Conservation (phyloP, 2,797 vertebrate species). For the Nothura maculosa region DNA sequence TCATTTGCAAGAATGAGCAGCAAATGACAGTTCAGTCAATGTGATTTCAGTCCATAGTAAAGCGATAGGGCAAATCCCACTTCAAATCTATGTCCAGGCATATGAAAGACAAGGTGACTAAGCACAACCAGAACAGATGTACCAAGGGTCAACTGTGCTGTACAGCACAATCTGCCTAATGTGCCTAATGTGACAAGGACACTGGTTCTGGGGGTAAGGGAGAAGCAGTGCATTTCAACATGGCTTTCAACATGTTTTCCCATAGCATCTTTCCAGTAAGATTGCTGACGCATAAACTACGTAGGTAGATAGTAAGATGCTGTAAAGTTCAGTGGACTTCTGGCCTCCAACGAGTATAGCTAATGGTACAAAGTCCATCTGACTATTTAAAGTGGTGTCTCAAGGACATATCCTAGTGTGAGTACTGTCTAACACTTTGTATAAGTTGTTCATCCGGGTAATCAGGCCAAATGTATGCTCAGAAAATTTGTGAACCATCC, state of each 20-base stretch:
- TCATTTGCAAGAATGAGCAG: background rate
- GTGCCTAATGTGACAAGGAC: background rate
- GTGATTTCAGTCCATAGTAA: no score
- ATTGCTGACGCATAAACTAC: background rate
- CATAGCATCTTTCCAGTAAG: background rate
- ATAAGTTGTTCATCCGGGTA: background rate
- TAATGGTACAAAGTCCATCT: background rate
- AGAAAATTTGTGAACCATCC: background rate
- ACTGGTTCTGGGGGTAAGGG: accelerated
- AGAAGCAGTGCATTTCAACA: background rate
- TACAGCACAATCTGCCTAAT: background rate
- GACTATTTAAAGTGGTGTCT: background rate
- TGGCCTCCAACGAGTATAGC: background rate
- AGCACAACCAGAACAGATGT: background rate
- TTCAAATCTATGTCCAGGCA: background rate
- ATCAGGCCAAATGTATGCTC: background rate
- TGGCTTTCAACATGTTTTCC: background rate
- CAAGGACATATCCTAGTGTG: background rate
- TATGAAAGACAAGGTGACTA: background rate
- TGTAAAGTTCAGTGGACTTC: background rate
- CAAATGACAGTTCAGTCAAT: no score
- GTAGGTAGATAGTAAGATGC: background rate
- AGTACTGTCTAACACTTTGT: background rate
- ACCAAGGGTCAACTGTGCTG: background rate
- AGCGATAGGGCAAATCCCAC: background rate